Conservation (phyloP, 2,888 invertebrate genomes). For the Autographa gamma region DNA sequence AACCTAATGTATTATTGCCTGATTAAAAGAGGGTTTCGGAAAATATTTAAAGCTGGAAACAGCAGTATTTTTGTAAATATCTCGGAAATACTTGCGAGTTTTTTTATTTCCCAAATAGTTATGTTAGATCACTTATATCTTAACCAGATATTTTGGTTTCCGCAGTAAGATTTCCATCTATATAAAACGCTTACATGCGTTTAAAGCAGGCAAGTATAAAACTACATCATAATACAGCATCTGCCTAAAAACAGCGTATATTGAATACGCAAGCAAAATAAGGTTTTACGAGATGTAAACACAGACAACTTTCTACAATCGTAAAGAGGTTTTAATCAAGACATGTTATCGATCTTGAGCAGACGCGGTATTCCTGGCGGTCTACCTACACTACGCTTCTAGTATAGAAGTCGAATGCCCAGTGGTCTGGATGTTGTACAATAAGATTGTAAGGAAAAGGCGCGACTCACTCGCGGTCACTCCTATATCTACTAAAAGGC, state of each 20-base stretch:
- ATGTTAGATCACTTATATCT: neutral
- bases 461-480: slow-evolving; percentile 11
- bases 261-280: neutral
- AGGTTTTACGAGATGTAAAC: neutral
- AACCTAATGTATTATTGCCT: too few species aligned
- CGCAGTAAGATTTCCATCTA: too few species aligned
- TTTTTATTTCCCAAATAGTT: too few species aligned
- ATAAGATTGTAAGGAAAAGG: slow-evolving; percentile 6
- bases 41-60: too few species aligned
- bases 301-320: neutral
- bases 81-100: too few species aligned
- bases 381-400: neutral
- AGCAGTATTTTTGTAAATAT: too few species aligned
- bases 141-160: neutral
- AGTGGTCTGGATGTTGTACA: neutral
- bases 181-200: too few species aligned
- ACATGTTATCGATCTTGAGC: neutral
- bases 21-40: too few species aligned
- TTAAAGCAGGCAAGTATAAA: too few species aligned
- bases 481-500: slow-evolving; percentile 22
- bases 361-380: neutral
- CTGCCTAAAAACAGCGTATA: neutral
- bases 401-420: neutral
- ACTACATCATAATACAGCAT: neutral
- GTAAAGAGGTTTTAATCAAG: slow-evolving; percentile 1